phyloP scores from a whole-genome alignment of 1,140 invertebrate genomes.

The Asbolus verrucosus region DNA sequence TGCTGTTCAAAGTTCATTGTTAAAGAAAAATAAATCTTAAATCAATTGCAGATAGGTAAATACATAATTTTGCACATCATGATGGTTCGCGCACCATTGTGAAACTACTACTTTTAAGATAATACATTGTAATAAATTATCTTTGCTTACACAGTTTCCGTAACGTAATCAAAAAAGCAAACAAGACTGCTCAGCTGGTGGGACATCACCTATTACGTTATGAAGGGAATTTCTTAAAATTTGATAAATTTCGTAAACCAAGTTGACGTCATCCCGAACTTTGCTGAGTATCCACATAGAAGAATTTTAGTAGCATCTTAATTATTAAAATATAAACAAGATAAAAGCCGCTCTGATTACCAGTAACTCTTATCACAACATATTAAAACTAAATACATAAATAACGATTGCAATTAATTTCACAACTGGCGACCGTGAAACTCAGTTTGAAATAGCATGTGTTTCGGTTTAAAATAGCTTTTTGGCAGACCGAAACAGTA shows the following conservation, averaged over 20 bases:
- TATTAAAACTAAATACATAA: conserved; percentile 1
- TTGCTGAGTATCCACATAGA: too few relatives aligned
- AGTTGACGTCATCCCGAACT: too few relatives aligned
- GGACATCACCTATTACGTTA: conserved; percentile 17
- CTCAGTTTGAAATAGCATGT: not conserved
- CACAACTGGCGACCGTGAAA: conserved; percentile 9
- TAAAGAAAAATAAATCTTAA: too few relatives aligned
- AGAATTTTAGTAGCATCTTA: not conserved
- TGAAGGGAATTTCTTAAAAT: not conserved
- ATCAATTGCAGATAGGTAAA: too few relatives aligned
- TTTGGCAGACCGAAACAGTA: conserved; percentile 24
- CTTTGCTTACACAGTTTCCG: conserved; percentile 3
- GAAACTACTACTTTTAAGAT: too few relatives aligned
- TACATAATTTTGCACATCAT: too few relatives aligned
- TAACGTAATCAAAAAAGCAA: conserved; percentile 22
- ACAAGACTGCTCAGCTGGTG: too few relatives aligned
- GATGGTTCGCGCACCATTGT: too few relatives aligned
- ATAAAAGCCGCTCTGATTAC: conserved; percentile 1
- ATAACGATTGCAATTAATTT: conserved; percentile 23
- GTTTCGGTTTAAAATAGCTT: not conserved
- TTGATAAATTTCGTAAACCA: not conserved
- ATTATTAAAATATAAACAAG: conserved; percentile 15
- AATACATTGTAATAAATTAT: conserved; percentile 13
- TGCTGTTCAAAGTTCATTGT: too few relatives aligned
- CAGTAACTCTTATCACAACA: conserved; percentile 3